Conservation (phyloP, 2,797 vertebrate genomes). For the Spinibarbus caldwelli region DNA sequence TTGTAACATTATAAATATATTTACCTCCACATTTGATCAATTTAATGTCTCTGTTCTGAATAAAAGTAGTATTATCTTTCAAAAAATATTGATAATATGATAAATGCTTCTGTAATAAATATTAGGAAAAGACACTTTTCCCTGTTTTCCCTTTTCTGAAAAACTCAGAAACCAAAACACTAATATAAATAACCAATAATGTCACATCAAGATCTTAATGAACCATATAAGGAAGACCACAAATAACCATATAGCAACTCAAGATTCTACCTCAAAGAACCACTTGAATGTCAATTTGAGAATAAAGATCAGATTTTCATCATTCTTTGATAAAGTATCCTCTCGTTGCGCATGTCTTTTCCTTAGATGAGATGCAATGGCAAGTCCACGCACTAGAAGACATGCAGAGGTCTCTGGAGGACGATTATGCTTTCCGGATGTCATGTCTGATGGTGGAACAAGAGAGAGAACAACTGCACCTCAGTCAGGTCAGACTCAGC, state of each 20-base stretch:
- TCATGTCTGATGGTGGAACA: slow-evolving; percentile 89
- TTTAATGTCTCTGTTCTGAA: not conserved
- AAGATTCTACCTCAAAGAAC: not conserved
- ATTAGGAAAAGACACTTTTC: not conserved
- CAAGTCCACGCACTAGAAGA: slow-evolving; percentile 86
- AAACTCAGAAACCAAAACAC: not conserved
- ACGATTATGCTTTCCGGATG: slow-evolving; percentile 89
- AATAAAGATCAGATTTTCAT: not conserved
- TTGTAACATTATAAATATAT: not conserved
- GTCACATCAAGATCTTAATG: not conserved
- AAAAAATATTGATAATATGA: not conserved
- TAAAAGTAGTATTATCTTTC: not conserved
- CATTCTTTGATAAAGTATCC: slow-evolving; percentile 25
- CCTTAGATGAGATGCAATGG: slow-evolving; percentile 78
- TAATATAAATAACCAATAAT: not conserved
- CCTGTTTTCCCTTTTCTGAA: no score
- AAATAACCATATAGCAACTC: not conserved
- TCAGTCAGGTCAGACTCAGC: slow-evolving; percentile 80
- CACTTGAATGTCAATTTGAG: not conserved
- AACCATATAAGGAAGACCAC: not conserved
- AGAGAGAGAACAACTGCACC: slow-evolving; percentile 86
- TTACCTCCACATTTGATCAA: not conserved
- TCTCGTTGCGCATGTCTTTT: not conserved
- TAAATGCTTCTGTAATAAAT: not conserved
- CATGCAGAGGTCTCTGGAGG: slow-evolving; percentile 86